Percentiles rank a stretch among this genome's conserved stretches.
phyloP scores from a whole-genome alignment of 2,113 vertebrate genomes.

The Ancistrus triradiatus region DNA sequence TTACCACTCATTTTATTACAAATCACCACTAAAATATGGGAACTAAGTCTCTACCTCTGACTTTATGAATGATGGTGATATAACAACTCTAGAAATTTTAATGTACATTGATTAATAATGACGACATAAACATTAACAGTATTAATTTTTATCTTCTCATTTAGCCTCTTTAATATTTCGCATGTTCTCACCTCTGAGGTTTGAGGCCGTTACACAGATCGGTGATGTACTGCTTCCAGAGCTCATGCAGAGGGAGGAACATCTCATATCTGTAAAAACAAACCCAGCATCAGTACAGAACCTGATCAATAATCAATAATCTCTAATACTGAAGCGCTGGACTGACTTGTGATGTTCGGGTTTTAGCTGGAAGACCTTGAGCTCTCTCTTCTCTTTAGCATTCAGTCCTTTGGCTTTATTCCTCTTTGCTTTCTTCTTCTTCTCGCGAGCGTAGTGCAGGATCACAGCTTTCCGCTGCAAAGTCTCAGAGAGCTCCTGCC shows the following conservation, averaged over 20 bases:
- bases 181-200: constrained; percentile 69
- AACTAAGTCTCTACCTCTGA: no score
- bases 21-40: no score
- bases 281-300: neutral
- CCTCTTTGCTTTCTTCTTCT: constrained; percentile 52
- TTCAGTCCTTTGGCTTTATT: constrained; percentile 71
- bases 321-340: neutral
- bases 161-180: neutral
- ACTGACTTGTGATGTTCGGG: constrained; percentile 78
- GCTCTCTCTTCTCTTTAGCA: constrained; percentile 69
- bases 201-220: constrained; percentile 81
- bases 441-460: constrained; percentile 64
- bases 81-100: no score
- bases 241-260: constrained; percentile 85
- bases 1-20: no score
- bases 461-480: constrained; percentile 77
- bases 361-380: constrained; percentile 78
- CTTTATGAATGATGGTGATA: no score
- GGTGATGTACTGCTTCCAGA: constrained; percentile 88
- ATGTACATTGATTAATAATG: no score
- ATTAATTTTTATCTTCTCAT: no score
- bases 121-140: no score
- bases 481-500: constrained; percentile 44
- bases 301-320: neutral
- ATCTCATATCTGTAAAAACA: constrained; percentile 72